phyloP scores from a whole-genome alignment of 2,888 invertebrate genomes.

The Thereva nobilitata region DNA sequence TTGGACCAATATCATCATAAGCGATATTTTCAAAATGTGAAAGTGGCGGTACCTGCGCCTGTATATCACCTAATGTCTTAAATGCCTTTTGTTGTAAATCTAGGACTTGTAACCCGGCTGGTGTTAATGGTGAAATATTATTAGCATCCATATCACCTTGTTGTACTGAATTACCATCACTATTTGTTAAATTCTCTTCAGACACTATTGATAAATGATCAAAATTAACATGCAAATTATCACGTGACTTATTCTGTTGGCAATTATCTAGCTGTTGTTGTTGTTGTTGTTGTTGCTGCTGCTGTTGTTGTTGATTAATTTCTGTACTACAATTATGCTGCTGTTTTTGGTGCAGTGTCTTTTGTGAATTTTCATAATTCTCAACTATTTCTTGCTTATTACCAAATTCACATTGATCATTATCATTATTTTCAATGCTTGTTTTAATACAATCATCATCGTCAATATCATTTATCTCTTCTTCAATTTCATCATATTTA shows the following conservation, averaged over 20 bases:
- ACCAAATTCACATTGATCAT: conserved; percentile 46
- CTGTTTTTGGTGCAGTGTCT: conserved; percentile 47
- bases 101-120: background rate
- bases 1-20: conserved; percentile 51
- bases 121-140: background rate
- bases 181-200: conserved; percentile 65
- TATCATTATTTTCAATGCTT: conserved; percentile 45
- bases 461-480: conserved; percentile 36
- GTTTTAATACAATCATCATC: conserved; percentile 20
- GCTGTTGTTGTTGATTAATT: conserved; percentile 33
- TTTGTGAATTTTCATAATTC: conserved; percentile 58
- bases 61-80: conserved; percentile 49
- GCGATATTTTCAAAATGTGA: conserved; percentile 58
- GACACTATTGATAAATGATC: conserved; percentile 78
- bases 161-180: conserved; percentile 45
- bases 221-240: conserved; percentile 63
- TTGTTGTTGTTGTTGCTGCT: background rate
- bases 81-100: conserved; percentile 46
- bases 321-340: conserved; percentile 39
- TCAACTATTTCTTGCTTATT: conserved; percentile 57
- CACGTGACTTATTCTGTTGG: conserved; percentile 48
- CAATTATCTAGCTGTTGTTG: background rate
- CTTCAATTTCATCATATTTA: conserved; percentile 44
- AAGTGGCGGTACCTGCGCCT: conserved; percentile 54
- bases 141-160: conserved; percentile 18